Percentiles rank a stretch among this genome's conserved stretches.
These are phyloP conservation scores for Tricholauxania praeusta DNA, from an alignment of 2,888 invertebrate species.

Conservation along the genomic window DNA sequence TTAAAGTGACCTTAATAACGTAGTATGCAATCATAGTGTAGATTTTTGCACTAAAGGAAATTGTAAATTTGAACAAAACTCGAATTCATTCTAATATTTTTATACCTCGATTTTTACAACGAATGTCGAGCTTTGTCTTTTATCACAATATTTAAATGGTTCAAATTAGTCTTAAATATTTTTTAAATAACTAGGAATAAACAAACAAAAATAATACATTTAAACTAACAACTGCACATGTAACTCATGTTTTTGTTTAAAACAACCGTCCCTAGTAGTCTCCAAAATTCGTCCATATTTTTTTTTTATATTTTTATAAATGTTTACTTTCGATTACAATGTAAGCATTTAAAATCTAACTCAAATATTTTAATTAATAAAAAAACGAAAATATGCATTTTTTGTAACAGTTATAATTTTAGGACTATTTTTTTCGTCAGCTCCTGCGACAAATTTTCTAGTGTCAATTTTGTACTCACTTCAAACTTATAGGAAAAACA, in stretches of 20 bases:
- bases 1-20: slow-evolving; percentile 30
- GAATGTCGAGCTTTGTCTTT: neutral
- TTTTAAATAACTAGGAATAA: too few species aligned
- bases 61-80: slow-evolving; percentile 6
- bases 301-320: neutral
- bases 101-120: slow-evolving; percentile 6
- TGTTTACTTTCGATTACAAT: neutral
- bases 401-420: neutral
- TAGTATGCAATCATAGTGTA: neutral
- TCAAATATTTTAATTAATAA: neutral
- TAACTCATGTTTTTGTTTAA: too few species aligned
- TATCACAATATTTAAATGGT: neutral
- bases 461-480: too few species aligned
- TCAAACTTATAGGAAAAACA: too few species aligned
- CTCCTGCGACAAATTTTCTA: too few species aligned
- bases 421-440: too few species aligned
- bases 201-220: neutral
- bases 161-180: neutral
- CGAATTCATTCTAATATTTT: slow-evolving; percentile 20
- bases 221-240: neutral
- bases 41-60: neutral
- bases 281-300: slow-evolving; percentile 25
- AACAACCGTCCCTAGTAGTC: slow-evolving; percentile 16
- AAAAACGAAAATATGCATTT: neutral
- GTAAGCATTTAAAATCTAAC: neutral